Evolutionary conservation across 2,888 invertebrate genomes (phyloP).

Genomic region (Tachina fera): DNA sequence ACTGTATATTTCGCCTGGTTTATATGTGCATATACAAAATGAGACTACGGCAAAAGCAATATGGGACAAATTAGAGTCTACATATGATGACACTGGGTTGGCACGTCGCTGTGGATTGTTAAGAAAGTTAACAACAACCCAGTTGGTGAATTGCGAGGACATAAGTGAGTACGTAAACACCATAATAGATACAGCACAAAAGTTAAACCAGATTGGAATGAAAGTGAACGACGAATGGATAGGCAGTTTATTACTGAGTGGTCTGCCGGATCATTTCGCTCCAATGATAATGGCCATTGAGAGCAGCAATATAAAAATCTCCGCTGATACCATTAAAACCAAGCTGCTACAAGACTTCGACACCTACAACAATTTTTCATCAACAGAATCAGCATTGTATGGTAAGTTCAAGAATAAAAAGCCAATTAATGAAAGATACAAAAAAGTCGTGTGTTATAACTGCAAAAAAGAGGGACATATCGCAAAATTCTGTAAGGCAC

Average conservation of each 20-base stretch:
- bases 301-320: constrained; percentile 42
- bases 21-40: neutral
- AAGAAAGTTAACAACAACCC: constrained; percentile 53
- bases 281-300: constrained; percentile 55
- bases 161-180: constrained; percentile 50
- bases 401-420: neutral
- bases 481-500: constrained; percentile 22
- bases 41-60: no score
- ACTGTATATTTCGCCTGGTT: constrained; percentile 20
- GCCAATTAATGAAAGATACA: neutral
- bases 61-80: no score
- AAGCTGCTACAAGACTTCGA: constrained; percentile 25
- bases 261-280: constrained; percentile 19
- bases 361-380: neutral
- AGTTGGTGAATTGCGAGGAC: constrained; percentile 30
- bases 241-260: constrained; percentile 7
- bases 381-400: constrained; percentile 24
- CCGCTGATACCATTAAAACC: constrained; percentile 37
- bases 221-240: constrained; percentile 59
- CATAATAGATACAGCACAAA: constrained; percentile 48
- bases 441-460: constrained; percentile 36
- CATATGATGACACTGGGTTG: constrained; percentile 53
- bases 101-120: constrained; percentile 51
- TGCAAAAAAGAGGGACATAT: constrained; percentile 35
- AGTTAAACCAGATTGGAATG: constrained; percentile 61